Evolutionary conservation across 2,888 invertebrate genomes (phyloP), one percentile per base, ranked within the genome.

Genomic region (Leptothorax acervorum): DNA sequence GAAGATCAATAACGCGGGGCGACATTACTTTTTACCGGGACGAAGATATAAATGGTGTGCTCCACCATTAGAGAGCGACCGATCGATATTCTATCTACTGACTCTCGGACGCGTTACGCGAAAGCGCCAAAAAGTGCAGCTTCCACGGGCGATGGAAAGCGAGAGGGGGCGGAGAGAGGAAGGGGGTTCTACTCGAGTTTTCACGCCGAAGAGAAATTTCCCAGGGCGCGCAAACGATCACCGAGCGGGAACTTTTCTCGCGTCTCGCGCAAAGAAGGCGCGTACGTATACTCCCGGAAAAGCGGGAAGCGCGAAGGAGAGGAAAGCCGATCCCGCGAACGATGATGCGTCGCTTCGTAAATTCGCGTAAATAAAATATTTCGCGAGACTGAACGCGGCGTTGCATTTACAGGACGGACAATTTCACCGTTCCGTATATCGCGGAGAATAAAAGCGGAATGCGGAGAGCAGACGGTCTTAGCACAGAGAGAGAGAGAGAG

Each of bases 41-140:
- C 57, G 75, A 62, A 78, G 79, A 81, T 81, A 81, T 81, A 81
- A 81, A 81, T 81, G 79, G 60, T 81, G 60, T 81, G 48, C 75
- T 81, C 79, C 48, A 74, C 75, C 79, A 81, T 81, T 81, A 81
- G 60, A 79, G 60, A 81, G 48, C 45, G 79, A 35, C 35, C 79
- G 79, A 79, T 79, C 79, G 79, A 79, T 79, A 79, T 79, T 79
- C 79, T 79, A 79, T 79, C 79, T 79, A 74, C 79, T 18, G 75
- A 45, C 66, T 48, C 48, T 74, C 57, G 79, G 48, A 60, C 71
- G 78, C 60, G 79, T 73, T 60, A 79, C 74, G 75, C 39, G 75
- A 39, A 1, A 76, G 63, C 75, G 73, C 60, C 79, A 74, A 81
- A 81, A 81, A 81, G 76, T 74, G 76, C 74, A 74, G 79, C 79